Evolutionary conservation across 2,797 vertebrate species (phyloP), one percentile per base, ranked within the genome.

Genomic region (Sebastes kiyomatsui): DNA sequence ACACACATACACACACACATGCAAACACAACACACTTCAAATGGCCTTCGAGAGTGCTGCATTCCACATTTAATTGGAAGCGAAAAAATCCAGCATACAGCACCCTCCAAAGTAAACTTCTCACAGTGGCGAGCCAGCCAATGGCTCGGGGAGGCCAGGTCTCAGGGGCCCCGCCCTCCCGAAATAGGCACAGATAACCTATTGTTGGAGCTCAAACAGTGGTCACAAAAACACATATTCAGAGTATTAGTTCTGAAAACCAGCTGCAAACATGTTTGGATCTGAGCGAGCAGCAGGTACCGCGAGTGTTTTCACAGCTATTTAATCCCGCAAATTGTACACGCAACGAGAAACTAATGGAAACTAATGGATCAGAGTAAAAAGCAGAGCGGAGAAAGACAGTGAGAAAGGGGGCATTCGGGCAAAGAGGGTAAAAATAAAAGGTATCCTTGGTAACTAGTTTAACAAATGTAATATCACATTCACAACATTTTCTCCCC

Each of bases 21-120:
- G 79, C 82, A 85, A 85, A 90, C 90, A 84, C 77, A 83, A 88
- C 86, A 75, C 91, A 90, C 87, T 89, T 88, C 88, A 90, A 93
- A 92, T 93, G 93, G 92, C 90, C 92, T 95, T 95, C 84, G 49
- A 93, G 93, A 84, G 79, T 61, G 75, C 89, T 69, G 90, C 94
- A 94, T 94, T 95, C 93, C 94, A 94, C 88, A 92, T 92, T 94
- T 95, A 95, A 95, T 94, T 94, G 93, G 88, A 93, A 92, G 85
- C 66, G 66, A 88, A 79, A 82, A 93, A 93, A 90, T 87, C 83
- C 83, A 70, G 80, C 87, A 81, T 68, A 79, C 87, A 87, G 84
- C 88, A 87, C 85, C 80, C 78, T 95, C 90, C 90, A 93, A 95
- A 94, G 93, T 93, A 94, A 95, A 95, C 91, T 93, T 91, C 86